Evolutionary conservation across 2,113 vertebrate genomes (phyloP), one percentile per base, ranked within the genome.

Genomic region (Carlito syrichta): DNA sequence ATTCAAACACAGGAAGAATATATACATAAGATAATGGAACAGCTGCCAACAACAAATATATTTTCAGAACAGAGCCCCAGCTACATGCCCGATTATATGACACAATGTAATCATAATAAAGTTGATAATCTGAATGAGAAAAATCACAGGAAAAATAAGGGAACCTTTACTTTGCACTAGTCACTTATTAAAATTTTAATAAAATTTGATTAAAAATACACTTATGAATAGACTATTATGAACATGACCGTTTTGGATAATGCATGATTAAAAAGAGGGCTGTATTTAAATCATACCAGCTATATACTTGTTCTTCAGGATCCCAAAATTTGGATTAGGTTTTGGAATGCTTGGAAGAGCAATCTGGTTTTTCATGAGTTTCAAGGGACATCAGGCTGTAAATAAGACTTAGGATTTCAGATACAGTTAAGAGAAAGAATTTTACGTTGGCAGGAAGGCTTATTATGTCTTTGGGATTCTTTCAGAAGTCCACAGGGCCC

Each of bases 401-500:
- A 62, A n/a, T 8, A 27, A 54, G 86, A 25, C n/a, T 40, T 20
- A 62, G 38, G 25, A 89, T 84, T 94, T 71, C 96, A 97, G 91
- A 77, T 50, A 69, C 90, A 79, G 82, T 89, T 40, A 73, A 48
- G 83, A 96, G 94, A 96, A 95, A 95, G 92, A 96, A 97, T 94
- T 97, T 83, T 77, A 63, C 89, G 50, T 45, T 86, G 87, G 93
- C 83, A 78, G 94, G 69, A 93, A 89, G 66, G 86, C 85, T 95
- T 54, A 87, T 95, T 54, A 87, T 74, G 89, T n/a, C 52, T 94
- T 84, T 52, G 63, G 43, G 71, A 82, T 90, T 92, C 94, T 97
- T 97, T 96, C 96, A 96, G 23, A 96, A 96, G 95, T 95, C 88
- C 77, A 82, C 52, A 91, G 94, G 82, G 63, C 35, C 86, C 76